Evolutionary conservation across 2,113 vertebrate genomes (phyloP), one percentile per base, ranked within the genome.

Genomic region (Bubalus kerabau): DNA sequence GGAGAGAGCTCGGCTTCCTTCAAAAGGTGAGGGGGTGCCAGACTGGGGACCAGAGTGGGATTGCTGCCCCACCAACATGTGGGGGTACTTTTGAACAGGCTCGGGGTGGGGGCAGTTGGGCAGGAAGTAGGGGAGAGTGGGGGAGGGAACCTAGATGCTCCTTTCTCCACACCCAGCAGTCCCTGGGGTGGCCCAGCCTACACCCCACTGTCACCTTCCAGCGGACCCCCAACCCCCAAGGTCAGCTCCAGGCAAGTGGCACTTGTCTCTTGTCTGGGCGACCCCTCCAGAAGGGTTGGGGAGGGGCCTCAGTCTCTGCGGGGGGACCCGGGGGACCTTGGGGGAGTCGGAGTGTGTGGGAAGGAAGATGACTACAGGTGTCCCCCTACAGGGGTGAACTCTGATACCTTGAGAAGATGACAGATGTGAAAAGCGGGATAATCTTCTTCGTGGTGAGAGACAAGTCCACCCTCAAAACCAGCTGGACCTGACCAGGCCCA

Each of bases 371-470:
- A 85, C 5, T 4, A 56, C n/a, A 26, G 26, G 7, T n/a, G 81
- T 95, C 23, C 23, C 92, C 13, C n/a, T 26, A n/a, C 46, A 76
- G 74, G 48, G 9, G 17, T 90, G 62, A 90, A 62, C 32, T 76
- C 94, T 60, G 80, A 50, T 30, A 32, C 13, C 5, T 74, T 50
- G 52, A 83, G 87, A 74, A 50, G 40, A 84, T 82, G 21, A 4
- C 19, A 7, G 46, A 0, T 1, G 0, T 16, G 16, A 13, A 19
- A 32, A 23, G 2, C 2, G 1, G 1, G 3, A 8, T 86, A 0
- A 0, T 0, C 67, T 1, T 84, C 12, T 2, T 0, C 2, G 0
- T 15, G 76, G 90, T 96, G 43, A 78, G 56, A 60, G 24, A 81
- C 19, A 17, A 78, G 78, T 26, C 26, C 6, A 48, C 24, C 9